These are phyloP conservation scores for Thunnus thynnus DNA, from an alignment of 2,113 vertebrate genomes.

Conservation along the genomic window DNA sequence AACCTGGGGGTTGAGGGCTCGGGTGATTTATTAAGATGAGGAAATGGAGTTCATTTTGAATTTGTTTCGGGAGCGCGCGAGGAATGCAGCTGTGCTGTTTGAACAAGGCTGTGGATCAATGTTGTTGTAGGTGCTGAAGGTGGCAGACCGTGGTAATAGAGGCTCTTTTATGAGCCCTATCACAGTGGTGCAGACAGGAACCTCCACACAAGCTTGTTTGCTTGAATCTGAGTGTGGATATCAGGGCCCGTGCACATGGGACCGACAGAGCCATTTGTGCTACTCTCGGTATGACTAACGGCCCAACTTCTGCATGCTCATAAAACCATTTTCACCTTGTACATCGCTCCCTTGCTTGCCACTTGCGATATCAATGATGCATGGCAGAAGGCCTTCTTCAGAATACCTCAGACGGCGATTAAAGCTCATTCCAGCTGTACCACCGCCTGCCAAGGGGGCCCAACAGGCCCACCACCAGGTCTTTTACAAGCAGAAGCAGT, in stretches of 20 bases:
- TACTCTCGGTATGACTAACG: conserved; percentile 45
- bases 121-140: conserved; percentile 85
- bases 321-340: conserved; percentile 65
- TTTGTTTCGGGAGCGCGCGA: conserved; percentile 62
- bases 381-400: conserved; percentile 50
- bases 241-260: neutral
- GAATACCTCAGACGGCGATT: conserved; percentile 52
- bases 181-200: conserved; percentile 52
- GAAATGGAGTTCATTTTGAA: conserved; percentile 84
- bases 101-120: conserved; percentile 60
- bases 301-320: conserved; percentile 32
- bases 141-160: conserved; percentile 80
- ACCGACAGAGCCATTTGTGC: conserved; percentile 11
- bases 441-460: conserved; percentile 44
- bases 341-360: conserved; percentile 53
- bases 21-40: conserved; percentile 86
- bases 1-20: neutral
- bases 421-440: conserved; percentile 57
- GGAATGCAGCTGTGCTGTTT: conserved; percentile 75
- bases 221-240: conserved; percentile 3
- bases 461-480: conserved; percentile 40
- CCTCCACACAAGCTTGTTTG: conserved; percentile 25
- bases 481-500: conserved; percentile 60
- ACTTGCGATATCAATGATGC: conserved; percentile 56
- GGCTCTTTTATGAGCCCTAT: conserved; percentile 79